Base-by-base conservation (phyloP, 2,113 vertebrate species). In the Fulmarus glacialis region DNA sequence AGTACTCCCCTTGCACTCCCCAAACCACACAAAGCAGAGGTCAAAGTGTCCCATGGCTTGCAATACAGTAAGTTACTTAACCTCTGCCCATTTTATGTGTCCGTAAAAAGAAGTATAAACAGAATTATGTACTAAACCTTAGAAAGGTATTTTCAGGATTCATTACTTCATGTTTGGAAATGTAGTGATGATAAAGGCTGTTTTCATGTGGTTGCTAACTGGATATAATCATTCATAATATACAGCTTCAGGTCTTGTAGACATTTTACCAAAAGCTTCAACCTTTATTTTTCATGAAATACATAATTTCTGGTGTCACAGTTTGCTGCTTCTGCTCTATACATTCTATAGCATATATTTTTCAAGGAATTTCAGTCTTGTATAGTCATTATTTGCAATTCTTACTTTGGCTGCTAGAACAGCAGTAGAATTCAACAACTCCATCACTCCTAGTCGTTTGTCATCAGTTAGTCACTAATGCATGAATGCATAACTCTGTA, bases 401-500 rank as follows among this genome's bases (percentile, higher is more conserved):
- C 70, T 71, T 97, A 91, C 50, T 95, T 93, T 91, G 94, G 43
- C 89, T 96, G 94, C 82, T 90, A 88, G 75, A 93, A 80, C 81
- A 91, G 91, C 79, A 82, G 78, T 62, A 93, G 78, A 94, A 90
- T 95, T 96, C 58, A 96, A 53, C 89, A 82, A 23, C 80, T 95
- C 50, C 62, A 82, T 96, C 73, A 55, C 56, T 92, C 62, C 53
- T 70, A 93, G 19, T 74, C 70, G 63, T 86, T 83, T 97, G 93
- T 94, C 90, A 97, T 62, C 94, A 85, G 87, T 67, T 78, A 98
- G 71, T 96, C 90, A 96, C 87, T 96, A 78, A 91, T 43, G 83
- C 94, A 92, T 93, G 96, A 97, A 96, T 91, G 68, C 92, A 74
- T 80, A 94, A 94, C 94, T 74, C 89, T 91, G 55, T 81, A 80